Evolutionary conservation across 2,797 vertebrate genomes (phyloP), one percentile per base, ranked within the genome.

Genomic region (Darevskia nairensis): DNA sequence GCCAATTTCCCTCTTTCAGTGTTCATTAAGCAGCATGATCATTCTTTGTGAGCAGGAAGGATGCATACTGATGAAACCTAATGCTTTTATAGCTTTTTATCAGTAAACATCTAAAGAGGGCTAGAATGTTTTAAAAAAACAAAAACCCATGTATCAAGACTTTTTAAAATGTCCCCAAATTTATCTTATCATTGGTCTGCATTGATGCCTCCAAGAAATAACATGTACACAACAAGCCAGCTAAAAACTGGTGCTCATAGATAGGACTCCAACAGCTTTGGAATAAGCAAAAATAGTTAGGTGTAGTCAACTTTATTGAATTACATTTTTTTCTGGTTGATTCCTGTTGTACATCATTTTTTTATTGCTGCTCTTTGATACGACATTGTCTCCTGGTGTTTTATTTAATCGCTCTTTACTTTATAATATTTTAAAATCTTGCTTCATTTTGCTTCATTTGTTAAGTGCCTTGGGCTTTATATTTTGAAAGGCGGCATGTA

Each of bases 21-120:
- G 50, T 74, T 91, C 69, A 86, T 89, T 91, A 87, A 91, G 59
- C 25, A 90, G 35, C 13, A 77, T 0, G 0, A 9, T 41, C 50
- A 39, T 78, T 85, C 8, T 83, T 84, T 25, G 71, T 35, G 55
- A 72, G 8, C 74, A 92, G 50, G 89, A 77, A 79, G 66, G 61
- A 79, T 21, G 19, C 50, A 84, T 64, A 82, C 5, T 25, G 5
- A 85, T 11, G 9, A 89, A 93, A 9, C 39, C 69, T 41, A 19
- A 17, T 85, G 2, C 0, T 32, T 86, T 80, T 78, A 46, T 61
- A 29, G 15, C 6, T 68, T 27, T 80, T 77, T 66, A 86, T 39
- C 39, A 85, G 64, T 3, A 50, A 13, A 35, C 39, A 29, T 13
- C 19, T 64, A 82, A 89, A 88, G 61, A 74, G 17, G 41, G 78